Evolutionary conservation across 1,140 invertebrate genomes (phyloP), one percentile per base, ranked within the genome.

Genomic region (Hylaeus anthracinus): DNA sequence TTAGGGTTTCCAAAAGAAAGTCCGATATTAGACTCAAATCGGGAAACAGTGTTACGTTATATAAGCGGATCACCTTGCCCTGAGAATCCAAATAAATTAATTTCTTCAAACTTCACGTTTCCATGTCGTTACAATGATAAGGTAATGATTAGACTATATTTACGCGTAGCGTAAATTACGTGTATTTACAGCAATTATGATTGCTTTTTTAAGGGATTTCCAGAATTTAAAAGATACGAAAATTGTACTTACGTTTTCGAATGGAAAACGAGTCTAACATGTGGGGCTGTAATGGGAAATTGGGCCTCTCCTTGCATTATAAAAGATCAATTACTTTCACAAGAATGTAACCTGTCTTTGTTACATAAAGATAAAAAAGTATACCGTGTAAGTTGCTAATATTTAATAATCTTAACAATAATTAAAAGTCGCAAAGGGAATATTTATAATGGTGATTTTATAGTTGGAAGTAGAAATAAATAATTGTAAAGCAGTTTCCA

Each of bases 221-320:
- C 94, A 26, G 79, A 89, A 81, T 90, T 93, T 74, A 91, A 90
- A 80, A 81, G 89, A 88, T 90, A 93, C 84, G 81, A 88, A 26
- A 77, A 93, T 72, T 94, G 94, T 86, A 88, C 89, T 63, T 94
- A 94, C 79, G 60, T 79, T 41, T 94, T 94, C 81, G 89, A 92
- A 51, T 94, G 94, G 94, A 90, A 90, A 73, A 94, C 94, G 26
- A 94, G 90, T 79, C 86, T 92, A 72, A 92, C 94, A 76, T 94
- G 94, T 81, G 86, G 82, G 15, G 81, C 81, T 14, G 60, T 79
- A 15, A 71, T 78, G 37, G 90, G 89, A 15, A 72, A 71, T 67
- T 90, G 87, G 83, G 43, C 79, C 37, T 39, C 84, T 5, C 86
- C 89, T 37, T 92, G 90, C 72, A 88, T 55, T 0, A 84, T 92